These are phyloP conservation scores for Struthio camelus DNA, from an alignment of 2,113 vertebrate species.

Conservation along the genomic window DNA sequence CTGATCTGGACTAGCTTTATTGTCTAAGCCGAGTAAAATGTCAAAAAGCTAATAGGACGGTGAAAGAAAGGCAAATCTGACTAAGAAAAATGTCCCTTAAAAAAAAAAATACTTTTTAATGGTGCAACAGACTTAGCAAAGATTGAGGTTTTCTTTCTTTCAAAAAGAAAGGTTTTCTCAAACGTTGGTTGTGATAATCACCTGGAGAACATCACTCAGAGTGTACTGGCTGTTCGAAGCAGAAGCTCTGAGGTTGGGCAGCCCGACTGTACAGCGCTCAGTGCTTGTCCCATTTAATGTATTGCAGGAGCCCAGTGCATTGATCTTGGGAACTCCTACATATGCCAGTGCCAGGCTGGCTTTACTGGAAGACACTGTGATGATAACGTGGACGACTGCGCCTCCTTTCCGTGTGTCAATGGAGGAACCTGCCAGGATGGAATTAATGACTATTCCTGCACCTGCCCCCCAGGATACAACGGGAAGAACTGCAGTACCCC, in stretches of 20 bases:
- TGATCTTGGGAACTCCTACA: conserved; percentile 90
- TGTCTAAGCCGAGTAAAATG: not conserved
- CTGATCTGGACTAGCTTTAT: not conserved
- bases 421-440: conserved; percentile 94
- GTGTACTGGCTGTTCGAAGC: not conserved
- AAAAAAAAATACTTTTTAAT: not conserved
- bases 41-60: not conserved
- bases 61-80: not conserved
- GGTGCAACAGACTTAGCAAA: not conserved
- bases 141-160: not conserved
- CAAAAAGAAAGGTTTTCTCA: not conserved
- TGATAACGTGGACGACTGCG: conserved; percentile 85
- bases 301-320: conserved; percentile 89
- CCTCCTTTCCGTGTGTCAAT: conserved; percentile 87
- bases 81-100: not conserved
- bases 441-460: conserved; percentile 87
- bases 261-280: not conserved
- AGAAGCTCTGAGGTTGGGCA: not conserved
- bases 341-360: conserved; percentile 91
- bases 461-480: conserved; percentile 91
- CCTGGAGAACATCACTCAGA: not conserved
- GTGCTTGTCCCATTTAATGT: not conserved
- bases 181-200: not conserved
- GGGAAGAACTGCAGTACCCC: conserved; percentile 93
- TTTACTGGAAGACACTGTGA: conserved; percentile 91